Base-by-base conservation (phyloP, 1,140 invertebrate species). In the Heliconius eleuchia region DNA sequence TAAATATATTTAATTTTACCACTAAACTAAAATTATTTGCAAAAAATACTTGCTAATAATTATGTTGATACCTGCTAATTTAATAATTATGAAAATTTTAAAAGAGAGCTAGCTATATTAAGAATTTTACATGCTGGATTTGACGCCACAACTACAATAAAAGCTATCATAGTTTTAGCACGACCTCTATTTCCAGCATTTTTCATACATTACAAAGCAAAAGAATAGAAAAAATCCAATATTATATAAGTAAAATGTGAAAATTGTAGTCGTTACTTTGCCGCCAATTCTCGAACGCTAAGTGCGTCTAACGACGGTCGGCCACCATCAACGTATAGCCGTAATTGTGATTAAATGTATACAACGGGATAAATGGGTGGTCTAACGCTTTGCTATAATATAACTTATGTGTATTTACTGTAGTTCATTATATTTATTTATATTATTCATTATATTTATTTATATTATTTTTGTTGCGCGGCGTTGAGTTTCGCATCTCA, bases 281-380 rank as follows among this genome's bases (percentile, higher is more conserved):
- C 60, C 60, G 27, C 60, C 60, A 66, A 66, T 66, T 30, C 60
- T 30, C 71, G 74, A 72, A 30, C 19, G 57, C 75, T 80, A 80
- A 80, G 75, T 80, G 71, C 74, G 79, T 46, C 73, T 79, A 80
- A 80, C 74, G 71, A 74, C 55, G 75, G 34, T 74, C 57, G 73
- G 66, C 66, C 23, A n/a, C 60, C 73, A 76, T 75, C 70, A 75
- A 42, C 73, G 37, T 60, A 60, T 19, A 46, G 27, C 60, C 39
- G 42, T 75, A 71, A 79, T 77, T 72, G 39, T 75, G 74, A 79
- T 75, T 79, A 74, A 79, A 52, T 52, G 73, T 60, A 76, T 66
- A 66, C 23, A 66, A 27, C 60, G 9, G 23, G 13, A n/a, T 66
- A 66, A 66, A 66, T 66, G 60, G 27, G 1, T 66, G 60, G 60